Base-by-base conservation (phyloP, 1,140 invertebrate species). In the Asobara japonica region DNA sequence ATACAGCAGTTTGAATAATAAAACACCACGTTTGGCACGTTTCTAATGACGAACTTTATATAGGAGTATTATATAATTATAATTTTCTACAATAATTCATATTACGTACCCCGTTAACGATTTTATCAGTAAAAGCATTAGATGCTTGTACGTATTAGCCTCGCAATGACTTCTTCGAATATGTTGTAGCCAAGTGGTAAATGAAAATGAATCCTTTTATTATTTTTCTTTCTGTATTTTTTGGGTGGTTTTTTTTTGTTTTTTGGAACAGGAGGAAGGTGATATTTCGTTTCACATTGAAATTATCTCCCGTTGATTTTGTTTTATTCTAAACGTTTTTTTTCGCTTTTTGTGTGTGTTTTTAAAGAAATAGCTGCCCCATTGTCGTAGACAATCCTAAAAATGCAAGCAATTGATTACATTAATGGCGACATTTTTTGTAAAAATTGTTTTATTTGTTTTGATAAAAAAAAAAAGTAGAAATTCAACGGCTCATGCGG, bases 301-400 rank as follows among this genome's bases (percentile, higher is more conserved):
- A 81, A 81, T 65, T 79, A 78, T 79, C 78, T 84, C 80, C 73
- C 82, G 76, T 64, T 80, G 79, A 68, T 16, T 31, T 31, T 62
- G 27, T 56, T 56, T 56, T 41, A n/a, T n/a, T n/a, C n/a, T 70
- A 31, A n/a, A 65, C 27, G 68, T 69, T 65, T 69, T 69, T 65
- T 48, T 71, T 74, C 18, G 41, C 13, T 77, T 81, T 83, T n/a
- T n/a, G n/a, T n/a, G n/a, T n/a, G n/a, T n/a, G n/a, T n/a, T n/a
- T 76, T 86, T 87, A 87, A 87, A 87, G 84, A 86, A 87, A 87
- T 86, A 87, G 86, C 79, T 87, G 85, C 76, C 86, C 86, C 86
- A 87, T 87, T 87, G 86, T 86, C 81, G 84, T 80, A 83, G 85
- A 86, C 72, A 87, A 83, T 84, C 86, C 86, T 87, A 87, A 86